Conservation (phyloP, 2,888 invertebrate species). For the Drosophila birchii region DNA sequence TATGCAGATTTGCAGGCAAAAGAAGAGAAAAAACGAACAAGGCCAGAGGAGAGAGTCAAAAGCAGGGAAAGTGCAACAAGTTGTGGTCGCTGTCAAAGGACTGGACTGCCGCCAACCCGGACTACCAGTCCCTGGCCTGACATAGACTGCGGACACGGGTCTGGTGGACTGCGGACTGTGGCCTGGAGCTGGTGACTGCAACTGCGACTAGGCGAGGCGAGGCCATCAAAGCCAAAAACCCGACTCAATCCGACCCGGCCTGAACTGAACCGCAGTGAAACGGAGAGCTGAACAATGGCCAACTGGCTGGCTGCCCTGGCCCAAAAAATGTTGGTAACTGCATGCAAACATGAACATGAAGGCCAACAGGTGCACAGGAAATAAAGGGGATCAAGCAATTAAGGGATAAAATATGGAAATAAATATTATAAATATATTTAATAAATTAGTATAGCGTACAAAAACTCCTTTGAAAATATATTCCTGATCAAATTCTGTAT, state of each 20-base stretch:
- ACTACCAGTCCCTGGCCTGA: background rate
- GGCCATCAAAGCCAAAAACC: conserved; percentile 41
- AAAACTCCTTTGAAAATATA: background rate
- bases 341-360: conserved; percentile 71
- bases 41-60: background rate
- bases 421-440: background rate
- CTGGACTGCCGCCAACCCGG: conserved; percentile 10
- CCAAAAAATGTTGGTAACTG: conserved; percentile 64
- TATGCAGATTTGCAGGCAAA: conserved; percentile 35
- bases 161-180: background rate
- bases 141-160: conserved; percentile 7
- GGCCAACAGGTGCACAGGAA: conserved; percentile 48
- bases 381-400: background rate
- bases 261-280: conserved; percentile 6
- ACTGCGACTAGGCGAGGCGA: conserved; percentile 16
- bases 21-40: background rate
- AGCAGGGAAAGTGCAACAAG: conserved; percentile 40
- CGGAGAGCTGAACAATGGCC: conserved; percentile 35
- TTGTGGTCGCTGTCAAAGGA: conserved; percentile 38
- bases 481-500: background rate
- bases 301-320: conserved; percentile 42
- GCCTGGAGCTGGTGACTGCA: conserved; percentile 11
- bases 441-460: background rate
- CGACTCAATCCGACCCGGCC: conserved; percentile 37
- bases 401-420: background rate